Evolutionary conservation across 2,888 invertebrate species (phyloP), one percentile per base, ranked within the genome.

Genomic region (Nineta flava): DNA sequence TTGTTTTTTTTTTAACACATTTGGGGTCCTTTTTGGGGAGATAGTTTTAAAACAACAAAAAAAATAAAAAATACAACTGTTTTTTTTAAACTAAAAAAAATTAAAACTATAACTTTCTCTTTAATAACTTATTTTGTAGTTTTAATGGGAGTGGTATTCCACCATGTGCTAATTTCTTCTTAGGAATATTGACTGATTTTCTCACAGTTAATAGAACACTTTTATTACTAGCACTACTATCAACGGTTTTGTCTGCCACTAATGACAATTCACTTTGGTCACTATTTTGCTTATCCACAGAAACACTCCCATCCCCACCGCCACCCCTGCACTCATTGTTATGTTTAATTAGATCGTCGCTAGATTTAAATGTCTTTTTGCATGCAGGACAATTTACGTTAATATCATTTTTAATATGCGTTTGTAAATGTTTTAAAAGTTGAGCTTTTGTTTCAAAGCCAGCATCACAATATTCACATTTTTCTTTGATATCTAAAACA

Each of bases 391-490:
- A 46, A 13, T 32, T 19, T 7, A 26, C 2, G 4, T 26, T 3
- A 26, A 26, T 26, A 26, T 26, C 26, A 26, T 7, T 26, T 26
- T 26, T 26, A 26, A 26, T 7, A 7, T 26, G 26, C 26, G 26
- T 26, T 26, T 26, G 26, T 7, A 46, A 13, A 34, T 46, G 46
- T 12, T 16, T 34, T 9, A 16, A 9, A 5, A 46, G 35, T 32
- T 31, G 15, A 7, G 4, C 35, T 35, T 32, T 46, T 17, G 46
- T 34, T 16, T 46, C 46, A 2, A 46, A 34, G 7, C 19, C 32
- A 7, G 13, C 26, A 35, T 46, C 35, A 16, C 46, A 46, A 34
- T 34, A 34, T 9, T 46, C 46, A 35, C 46, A 46, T 15, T 43
- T 43, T 17, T 43, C 19, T 43, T 17, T 43, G n/a, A 12, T 43